Evolutionary conservation across 2,888 invertebrate species (phyloP).

Genomic region (Protodeltote pygarga): DNA sequence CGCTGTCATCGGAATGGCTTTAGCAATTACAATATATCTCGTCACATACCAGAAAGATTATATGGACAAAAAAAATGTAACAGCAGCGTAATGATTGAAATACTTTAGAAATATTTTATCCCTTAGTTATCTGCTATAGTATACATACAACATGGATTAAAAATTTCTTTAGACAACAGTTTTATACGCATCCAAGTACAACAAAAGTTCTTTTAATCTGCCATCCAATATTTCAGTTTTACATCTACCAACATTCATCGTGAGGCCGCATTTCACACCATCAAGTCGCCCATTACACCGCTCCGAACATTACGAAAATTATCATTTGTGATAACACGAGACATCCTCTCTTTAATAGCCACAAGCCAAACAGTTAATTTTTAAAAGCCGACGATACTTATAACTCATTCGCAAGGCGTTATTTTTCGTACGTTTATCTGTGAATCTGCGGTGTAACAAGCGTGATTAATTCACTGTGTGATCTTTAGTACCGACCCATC

Average conservation of each 20-base stretch:
- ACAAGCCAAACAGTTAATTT: slow-evolving; percentile 72
- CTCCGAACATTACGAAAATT: slow-evolving; percentile 50
- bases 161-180: too few species aligned
- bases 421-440: slow-evolving; percentile 79
- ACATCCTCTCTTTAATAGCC: slow-evolving; percentile 59
- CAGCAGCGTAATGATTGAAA: too few species aligned
- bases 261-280: slow-evolving; percentile 31
- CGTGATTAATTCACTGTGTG: slow-evolving; percentile 75
- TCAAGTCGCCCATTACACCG: slow-evolving; percentile 38
- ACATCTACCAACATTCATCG: slow-evolving; percentile 43
- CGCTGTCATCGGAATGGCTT: not conserved
- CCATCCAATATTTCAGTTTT: slow-evolving; percentile 43
- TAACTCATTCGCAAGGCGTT: slow-evolving; percentile 72
- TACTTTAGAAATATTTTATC: too few species aligned
- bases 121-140: too few species aligned
- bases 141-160: too few species aligned
- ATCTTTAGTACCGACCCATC: slow-evolving; percentile 65
- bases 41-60: too few species aligned
- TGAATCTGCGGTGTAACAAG: slow-evolving; percentile 75
- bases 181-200: slow-evolving; percentile 19
- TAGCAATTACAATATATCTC: too few species aligned
- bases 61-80: too few species aligned
- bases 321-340: slow-evolving; percentile 55
- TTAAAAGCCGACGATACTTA: slow-evolving; percentile 64
- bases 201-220: slow-evolving; percentile 38